Conservation (phyloP, 2,113 vertebrate species). For the Spilogale gracilis region DNA sequence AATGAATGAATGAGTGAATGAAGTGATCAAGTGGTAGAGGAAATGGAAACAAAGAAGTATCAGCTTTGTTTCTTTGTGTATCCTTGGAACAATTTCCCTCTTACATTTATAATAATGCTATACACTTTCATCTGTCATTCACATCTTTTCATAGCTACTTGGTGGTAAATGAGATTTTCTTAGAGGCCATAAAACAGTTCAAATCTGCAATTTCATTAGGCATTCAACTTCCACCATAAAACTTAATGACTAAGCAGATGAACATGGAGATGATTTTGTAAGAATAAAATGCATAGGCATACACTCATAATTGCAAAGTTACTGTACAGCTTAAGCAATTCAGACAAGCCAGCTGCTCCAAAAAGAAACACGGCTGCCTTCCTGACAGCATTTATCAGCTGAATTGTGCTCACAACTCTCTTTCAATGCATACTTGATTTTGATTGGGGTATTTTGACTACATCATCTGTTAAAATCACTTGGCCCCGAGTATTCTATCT, state of each 20-base stretch:
- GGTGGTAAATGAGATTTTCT: constrained; percentile 83
- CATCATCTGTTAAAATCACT: constrained; percentile 64
- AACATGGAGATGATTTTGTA: constrained; percentile 63
- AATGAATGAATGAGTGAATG: neutral
- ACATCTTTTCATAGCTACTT: constrained; percentile 85
- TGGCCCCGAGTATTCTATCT: neutral
- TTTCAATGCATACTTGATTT: constrained; percentile 80
- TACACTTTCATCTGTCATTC: constrained; percentile 85
- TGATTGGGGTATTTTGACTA: constrained; percentile 78
- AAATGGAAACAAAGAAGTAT: neutral
- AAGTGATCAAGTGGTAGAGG: neutral
- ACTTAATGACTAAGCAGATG: constrained; percentile 78
- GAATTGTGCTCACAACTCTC: constrained; percentile 66
- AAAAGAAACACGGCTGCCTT: constrained; percentile 52
- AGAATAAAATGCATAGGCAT: constrained; percentile 61
- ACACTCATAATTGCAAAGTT: constrained; percentile 77
- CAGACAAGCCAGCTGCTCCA: constrained; percentile 76
- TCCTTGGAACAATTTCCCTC: constrained; percentile 78
- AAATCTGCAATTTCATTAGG: constrained; percentile 74
- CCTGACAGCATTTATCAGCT: constrained; percentile 65
- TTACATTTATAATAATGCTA: constrained; percentile 81
- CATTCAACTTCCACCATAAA: constrained; percentile 80
- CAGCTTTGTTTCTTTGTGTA: constrained; percentile 64
- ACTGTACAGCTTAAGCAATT: constrained; percentile 79
- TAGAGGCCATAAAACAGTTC: constrained; percentile 80